These are phyloP conservation scores for Notothenia rossii DNA, from an alignment of 2,113 vertebrate species.

Conservation along the genomic window DNA sequence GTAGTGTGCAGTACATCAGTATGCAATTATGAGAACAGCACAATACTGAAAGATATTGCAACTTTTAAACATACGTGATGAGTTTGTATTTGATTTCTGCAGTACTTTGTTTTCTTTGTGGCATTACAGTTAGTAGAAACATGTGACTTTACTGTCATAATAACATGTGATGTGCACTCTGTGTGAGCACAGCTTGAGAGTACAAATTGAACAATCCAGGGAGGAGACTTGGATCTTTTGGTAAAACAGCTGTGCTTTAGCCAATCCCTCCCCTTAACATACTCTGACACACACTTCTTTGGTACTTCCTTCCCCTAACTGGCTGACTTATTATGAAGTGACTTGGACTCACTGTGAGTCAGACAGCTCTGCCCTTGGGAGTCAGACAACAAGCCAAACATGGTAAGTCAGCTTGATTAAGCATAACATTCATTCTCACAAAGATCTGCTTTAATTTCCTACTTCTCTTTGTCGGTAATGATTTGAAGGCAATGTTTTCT, in stretches of 20 bases:
- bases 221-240: not conserved
- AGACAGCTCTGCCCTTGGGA: slow-evolving; percentile 19
- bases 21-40: no score
- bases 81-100: not conserved
- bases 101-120: not conserved
- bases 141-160: not conserved
- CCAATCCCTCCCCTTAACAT: not conserved
- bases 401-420: slow-evolving; percentile 30
- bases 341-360: slow-evolving; percentile 30
- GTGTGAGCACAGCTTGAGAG: not conserved
- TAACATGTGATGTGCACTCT: not conserved
- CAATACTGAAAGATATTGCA: not conserved
- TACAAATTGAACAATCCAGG: not conserved
- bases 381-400: slow-evolving; percentile 12
- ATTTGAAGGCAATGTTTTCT: not conserved
- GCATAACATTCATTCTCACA: not conserved
- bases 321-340: slow-evolving; percentile 41
- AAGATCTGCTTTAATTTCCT: not conserved
- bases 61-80: not conserved
- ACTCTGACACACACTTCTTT: not conserved
- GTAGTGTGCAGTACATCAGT: no score
- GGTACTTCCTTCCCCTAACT: slow-evolving; percentile 17
- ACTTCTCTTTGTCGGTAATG: not conserved
- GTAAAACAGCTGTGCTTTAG: not conserved
- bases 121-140: not conserved